Evolutionary conservation across 2,113 vertebrate species (phyloP).

Genomic region (Sander vitreus): DNA sequence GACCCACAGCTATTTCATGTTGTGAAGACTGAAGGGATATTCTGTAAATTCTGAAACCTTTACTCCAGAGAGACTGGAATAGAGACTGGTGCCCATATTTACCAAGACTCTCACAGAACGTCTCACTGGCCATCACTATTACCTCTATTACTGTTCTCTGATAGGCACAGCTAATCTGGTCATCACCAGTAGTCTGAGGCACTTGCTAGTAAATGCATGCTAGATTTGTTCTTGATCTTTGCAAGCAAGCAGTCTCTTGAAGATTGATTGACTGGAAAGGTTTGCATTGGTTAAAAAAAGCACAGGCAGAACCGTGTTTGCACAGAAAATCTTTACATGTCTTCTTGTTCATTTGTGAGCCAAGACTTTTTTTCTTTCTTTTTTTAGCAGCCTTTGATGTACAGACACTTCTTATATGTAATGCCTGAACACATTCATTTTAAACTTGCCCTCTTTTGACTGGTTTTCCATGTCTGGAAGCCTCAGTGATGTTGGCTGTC

Average conservation of each 20-base stretch:
- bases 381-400: neutral
- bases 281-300: neutral
- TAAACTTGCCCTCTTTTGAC: neutral
- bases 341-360: neutral
- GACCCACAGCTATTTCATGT: slow-evolving; percentile 33
- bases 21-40: slow-evolving; percentile 10
- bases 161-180: neutral
- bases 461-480: too few species aligned
- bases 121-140: slow-evolving; percentile 8
- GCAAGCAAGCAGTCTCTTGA: neutral
- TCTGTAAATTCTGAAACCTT: slow-evolving; percentile 40
- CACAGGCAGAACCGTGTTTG: neutral
- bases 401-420: neutral
- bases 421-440: neutral
- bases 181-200: neutral
- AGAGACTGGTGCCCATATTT: neutral
- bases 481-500: too few species aligned
- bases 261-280: neutral
- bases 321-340: neutral
- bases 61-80: slow-evolving; percentile 24
- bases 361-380: neutral
- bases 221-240: slow-evolving; percentile 18
- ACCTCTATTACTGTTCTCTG: neutral
- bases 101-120: neutral
- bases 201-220: neutral